Evolutionary conservation across 2,888 invertebrate species (phyloP).

Genomic region (Flabesymbios commensalis): DNA sequence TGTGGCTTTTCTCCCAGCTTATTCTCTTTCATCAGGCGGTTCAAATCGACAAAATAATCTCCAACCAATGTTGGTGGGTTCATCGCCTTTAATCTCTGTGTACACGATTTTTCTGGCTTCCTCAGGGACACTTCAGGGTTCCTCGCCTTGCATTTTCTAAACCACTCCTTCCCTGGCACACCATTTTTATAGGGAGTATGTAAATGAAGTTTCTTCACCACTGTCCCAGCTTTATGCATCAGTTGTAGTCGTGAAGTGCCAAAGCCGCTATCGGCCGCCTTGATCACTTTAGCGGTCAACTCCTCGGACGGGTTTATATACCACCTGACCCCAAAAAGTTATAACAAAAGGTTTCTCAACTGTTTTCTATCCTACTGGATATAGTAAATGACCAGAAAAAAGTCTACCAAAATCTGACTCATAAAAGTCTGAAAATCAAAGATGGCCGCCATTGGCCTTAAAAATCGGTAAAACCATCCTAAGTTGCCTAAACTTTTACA

Average conservation of each 20-base stretch:
- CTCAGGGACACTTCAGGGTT: conserved; percentile 2
- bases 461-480: too few species aligned
- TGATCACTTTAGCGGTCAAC: too few species aligned
- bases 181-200: conserved; percentile 5
- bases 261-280: conserved; percentile 4
- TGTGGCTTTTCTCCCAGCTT: not conserved
- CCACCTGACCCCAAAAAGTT: too few species aligned
- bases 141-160: not conserved
- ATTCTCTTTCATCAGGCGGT: not conserved
- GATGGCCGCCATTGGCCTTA: too few species aligned
- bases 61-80: not conserved
- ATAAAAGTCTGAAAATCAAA: too few species aligned
- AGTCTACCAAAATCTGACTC: too few species aligned
- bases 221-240: not conserved
- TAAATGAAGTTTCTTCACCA: not conserved
- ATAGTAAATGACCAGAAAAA: too few species aligned
- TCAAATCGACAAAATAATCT: not conserved
- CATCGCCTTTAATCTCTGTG: not conserved
- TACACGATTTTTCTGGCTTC: not conserved
- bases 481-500: too few species aligned
- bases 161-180: conserved; percentile 3
- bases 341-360: too few species aligned
- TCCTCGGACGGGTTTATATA: too few species aligned
- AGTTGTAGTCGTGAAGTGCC: not conserved
- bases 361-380: too few species aligned